Conservation (phyloP, 2,888 invertebrate genomes). For the Chloroclysta siterata region DNA sequence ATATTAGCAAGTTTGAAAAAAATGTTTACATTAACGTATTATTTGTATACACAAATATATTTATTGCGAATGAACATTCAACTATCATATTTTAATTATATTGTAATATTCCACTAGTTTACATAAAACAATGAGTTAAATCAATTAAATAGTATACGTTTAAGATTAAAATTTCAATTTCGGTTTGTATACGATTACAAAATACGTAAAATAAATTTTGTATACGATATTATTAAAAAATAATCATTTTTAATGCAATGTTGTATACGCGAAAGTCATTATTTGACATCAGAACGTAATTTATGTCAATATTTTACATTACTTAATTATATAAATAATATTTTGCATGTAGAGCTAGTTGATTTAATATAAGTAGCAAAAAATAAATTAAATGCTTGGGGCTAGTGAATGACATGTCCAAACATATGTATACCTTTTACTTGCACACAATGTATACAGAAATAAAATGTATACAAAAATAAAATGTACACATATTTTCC, state of each 20-base stretch:
- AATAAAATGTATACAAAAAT: slow-evolving; percentile 11
- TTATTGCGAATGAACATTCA: too few species aligned
- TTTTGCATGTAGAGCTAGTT: neutral
- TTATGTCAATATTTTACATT: slow-evolving; percentile 7
- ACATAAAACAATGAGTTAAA: neutral
- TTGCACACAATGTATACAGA: neutral
- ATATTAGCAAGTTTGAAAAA: too few species aligned
- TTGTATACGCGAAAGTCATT: slow-evolving; percentile 4
- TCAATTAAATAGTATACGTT: slow-evolving; percentile 9
- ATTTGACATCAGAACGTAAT: neutral
- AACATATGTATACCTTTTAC: neutral
- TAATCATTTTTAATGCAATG: neutral
- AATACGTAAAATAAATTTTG: slow-evolving; percentile 13
- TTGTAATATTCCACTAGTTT: neutral
- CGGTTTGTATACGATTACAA: slow-evolving; percentile 7
- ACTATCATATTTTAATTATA: neutral
- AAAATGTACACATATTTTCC: slow-evolving; percentile 27
- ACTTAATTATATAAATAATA: neutral
- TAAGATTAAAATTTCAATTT: neutral
- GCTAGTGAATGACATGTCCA: neutral
- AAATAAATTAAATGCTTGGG: neutral
- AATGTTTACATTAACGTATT: too few species aligned
- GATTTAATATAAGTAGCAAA: neutral
- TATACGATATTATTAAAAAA: slow-evolving; percentile 16
- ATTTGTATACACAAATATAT: too few species aligned